Percentiles rank a stretch among this genome's conserved stretches.
Conservation (phyloP, 2,797 vertebrate species). For the Echiichthys vipera region DNA sequence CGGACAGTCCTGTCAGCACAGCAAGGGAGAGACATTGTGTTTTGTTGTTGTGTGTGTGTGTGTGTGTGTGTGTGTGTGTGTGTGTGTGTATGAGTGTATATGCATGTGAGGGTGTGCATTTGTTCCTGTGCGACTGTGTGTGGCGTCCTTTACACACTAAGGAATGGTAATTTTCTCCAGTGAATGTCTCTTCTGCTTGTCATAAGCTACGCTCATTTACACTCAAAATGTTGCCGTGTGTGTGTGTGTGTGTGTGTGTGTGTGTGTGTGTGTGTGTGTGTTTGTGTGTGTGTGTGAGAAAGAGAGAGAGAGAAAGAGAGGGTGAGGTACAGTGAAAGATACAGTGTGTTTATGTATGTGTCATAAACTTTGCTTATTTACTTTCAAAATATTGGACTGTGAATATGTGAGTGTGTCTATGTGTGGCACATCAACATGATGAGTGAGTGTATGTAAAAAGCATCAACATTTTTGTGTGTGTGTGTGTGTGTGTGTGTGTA, state of each 20-base stretch:
- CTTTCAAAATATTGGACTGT: slow-evolving; percentile 50
- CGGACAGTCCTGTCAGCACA: slow-evolving; percentile 73
- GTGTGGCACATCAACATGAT: slow-evolving; percentile 27
- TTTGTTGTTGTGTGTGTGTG: slow-evolving; percentile 33
- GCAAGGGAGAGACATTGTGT: slow-evolving; percentile 22
- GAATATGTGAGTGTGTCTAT: slow-evolving; percentile 30
- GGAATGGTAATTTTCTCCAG: slow-evolving; percentile 73
- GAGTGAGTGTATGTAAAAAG: slow-evolving; percentile 10
- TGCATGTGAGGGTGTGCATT: slow-evolving; percentile 13
- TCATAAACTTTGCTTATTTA: slow-evolving; percentile 62
- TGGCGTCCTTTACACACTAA: slow-evolving; percentile 55
- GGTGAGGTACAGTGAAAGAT: slow-evolving; percentile 7
- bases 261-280: slow-evolving; percentile 13
- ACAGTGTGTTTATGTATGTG: slow-evolving; percentile 43
- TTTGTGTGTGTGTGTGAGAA: background rate
- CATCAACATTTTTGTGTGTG: slow-evolving; percentile 10
- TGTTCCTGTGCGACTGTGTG: slow-evolving; percentile 45
- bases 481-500: slow-evolving; percentile 3
- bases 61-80: slow-evolving; percentile 21
- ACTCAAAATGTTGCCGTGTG: slow-evolving; percentile 46
- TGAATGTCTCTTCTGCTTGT: slow-evolving; percentile 64
- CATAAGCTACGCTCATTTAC: slow-evolving; percentile 69
- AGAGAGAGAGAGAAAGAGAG: slow-evolving; percentile 7
- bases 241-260: slow-evolving; percentile 25
- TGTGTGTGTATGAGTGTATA: background rate